A percentile compares a stretch with the other conserved stretches of the same genome.
Evolutionary conservation across 2,888 invertebrate species (phyloP).

Genomic region (Plebejus melissa): DNA sequence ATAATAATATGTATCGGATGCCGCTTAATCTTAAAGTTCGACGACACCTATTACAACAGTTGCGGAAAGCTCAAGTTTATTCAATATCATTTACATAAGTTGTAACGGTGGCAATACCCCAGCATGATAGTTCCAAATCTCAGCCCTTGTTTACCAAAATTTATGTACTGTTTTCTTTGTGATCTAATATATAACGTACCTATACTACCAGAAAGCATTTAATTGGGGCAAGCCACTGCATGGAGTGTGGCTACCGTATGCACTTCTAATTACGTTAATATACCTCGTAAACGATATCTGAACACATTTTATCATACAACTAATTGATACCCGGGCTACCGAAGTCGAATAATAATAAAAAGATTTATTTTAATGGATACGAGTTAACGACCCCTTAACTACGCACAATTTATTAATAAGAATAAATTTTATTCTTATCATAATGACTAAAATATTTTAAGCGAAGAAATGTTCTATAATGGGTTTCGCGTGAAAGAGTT

Average conservation of each 20-base stretch:
- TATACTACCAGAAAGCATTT: not conserved
- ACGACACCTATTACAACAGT: too few species aligned
- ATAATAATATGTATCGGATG: too few species aligned
- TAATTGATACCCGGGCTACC: not conserved
- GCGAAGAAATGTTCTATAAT: conserved; percentile 5
- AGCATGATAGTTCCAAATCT: not conserved
- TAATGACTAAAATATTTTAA: conserved; percentile 15
- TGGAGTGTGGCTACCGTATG: not conserved
- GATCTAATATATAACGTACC: not conserved
- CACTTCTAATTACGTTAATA: conserved; percentile 2
- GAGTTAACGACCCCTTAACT: conserved; percentile 6
- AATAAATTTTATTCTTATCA: conserved; percentile 17
- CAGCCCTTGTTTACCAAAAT: not conserved
- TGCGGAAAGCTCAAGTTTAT: not conserved
- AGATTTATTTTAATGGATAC: conserved; percentile 14
- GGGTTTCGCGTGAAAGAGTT: conserved; percentile 21
- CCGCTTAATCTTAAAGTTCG: too few species aligned
- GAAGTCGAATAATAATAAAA: conserved; percentile 1
- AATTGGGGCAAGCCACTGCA: not conserved
- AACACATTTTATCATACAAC: conserved; percentile 8
- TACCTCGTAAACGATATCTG: conserved; percentile 2
- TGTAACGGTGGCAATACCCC: not conserved
- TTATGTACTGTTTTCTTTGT: not conserved
- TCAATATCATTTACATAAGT: not conserved
- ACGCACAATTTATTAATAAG: conserved; percentile 15